These are phyloP conservation scores for Temnothorax ravouxi DNA, from an alignment of 2,888 invertebrate species.

Conservation along the genomic window DNA sequence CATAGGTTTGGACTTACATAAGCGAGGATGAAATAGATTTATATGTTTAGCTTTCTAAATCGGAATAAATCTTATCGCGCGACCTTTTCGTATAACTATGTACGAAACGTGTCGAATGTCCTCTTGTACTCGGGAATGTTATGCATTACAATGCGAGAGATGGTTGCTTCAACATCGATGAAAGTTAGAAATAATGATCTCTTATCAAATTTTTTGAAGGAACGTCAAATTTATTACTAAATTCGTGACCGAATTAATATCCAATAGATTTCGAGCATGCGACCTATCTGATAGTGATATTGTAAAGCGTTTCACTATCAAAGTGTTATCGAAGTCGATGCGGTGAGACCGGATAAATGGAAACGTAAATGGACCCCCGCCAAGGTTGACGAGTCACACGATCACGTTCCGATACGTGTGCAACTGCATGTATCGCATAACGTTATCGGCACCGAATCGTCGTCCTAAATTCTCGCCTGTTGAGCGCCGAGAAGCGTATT, in stretches of 20 bases:
- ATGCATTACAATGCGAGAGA: neutral
- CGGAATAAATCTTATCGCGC: neutral
- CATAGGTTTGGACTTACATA: neutral
- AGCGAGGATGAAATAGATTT: slow-evolving; percentile 3
- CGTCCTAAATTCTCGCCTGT: slow-evolving; percentile 24
- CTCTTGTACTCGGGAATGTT: neutral
- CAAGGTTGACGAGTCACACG: neutral
- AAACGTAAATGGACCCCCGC: neutral
- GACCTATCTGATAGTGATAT: neutral
- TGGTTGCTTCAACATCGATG: neutral
- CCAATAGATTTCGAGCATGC: neutral
- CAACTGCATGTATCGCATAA: neutral
- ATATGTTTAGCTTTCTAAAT: slow-evolving; percentile 15
- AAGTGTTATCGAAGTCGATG: neutral
- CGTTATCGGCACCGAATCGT: slow-evolving; percentile 7
- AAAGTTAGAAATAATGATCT: neutral
- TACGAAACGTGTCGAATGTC: neutral
- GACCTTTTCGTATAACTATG: neutral
- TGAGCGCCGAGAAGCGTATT: slow-evolving; percentile 42
- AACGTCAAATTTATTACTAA: neutral
- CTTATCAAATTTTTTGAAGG: neutral
- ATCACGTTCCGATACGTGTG: neutral
- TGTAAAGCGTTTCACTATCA: neutral
- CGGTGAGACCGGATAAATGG: neutral
- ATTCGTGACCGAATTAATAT: neutral